Percentiles rank a stretch among this genome's conserved stretches.
These are phyloP conservation scores for Cariama cristata DNA, from an alignment of 2,113 vertebrate genomes.

Conservation along the genomic window DNA sequence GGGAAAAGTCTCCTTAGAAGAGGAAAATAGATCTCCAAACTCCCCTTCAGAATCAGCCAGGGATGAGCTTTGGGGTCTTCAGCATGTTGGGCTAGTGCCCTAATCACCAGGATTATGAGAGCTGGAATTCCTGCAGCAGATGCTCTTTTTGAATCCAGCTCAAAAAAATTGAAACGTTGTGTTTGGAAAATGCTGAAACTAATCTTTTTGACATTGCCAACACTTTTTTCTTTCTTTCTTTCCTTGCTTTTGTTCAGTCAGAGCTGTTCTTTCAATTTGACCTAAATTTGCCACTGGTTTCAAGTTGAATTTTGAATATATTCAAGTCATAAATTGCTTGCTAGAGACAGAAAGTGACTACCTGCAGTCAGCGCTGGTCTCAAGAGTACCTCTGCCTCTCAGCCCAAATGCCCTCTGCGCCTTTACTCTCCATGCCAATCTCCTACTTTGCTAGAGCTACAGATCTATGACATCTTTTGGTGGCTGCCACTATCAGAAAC, in stretches of 20 bases:
- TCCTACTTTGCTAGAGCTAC: background rate
- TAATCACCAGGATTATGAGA: background rate
- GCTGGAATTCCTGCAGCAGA: background rate
- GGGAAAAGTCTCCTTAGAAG: background rate
- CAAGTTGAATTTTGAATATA: background rate
- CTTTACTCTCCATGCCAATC: background rate
- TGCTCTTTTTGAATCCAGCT: background rate
- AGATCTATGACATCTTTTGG: background rate
- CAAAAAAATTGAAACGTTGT: background rate
- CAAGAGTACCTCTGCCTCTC: background rate
- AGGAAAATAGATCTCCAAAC: background rate
- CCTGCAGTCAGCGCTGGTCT: background rate
- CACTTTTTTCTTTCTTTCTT: background rate
- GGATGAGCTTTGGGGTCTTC: background rate
- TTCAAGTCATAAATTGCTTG: background rate
- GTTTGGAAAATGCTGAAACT: background rate
- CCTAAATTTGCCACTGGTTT: background rate
- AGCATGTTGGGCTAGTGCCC: background rate
- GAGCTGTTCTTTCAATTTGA: background rate
- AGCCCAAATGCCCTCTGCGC: background rate
- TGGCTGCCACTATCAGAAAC: background rate
- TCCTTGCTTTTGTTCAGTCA: background rate
- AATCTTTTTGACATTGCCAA: slow-evolving; percentile 18
- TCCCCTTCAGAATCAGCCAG: background rate
- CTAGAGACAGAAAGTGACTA: background rate